These are phyloP conservation scores for Trachops cirrhosus DNA, from an alignment of 2,797 vertebrate genomes.

Conservation along the genomic window DNA sequence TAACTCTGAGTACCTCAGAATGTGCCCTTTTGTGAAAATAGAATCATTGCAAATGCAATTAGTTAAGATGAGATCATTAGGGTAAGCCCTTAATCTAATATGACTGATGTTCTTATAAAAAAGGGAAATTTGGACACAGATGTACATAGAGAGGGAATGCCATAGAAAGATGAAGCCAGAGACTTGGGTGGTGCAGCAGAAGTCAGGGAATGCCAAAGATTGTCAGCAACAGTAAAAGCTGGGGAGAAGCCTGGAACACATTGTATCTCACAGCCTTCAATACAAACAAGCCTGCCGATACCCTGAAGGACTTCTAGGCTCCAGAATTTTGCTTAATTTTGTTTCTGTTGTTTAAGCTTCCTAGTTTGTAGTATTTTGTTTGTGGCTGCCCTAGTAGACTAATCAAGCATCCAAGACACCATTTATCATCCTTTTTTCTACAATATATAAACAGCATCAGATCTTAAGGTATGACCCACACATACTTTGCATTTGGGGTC, in stretches of 20 bases:
- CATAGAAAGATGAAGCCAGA: background rate
- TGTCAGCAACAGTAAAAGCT: background rate
- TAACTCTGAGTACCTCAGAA: background rate
- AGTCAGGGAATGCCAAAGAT: background rate
- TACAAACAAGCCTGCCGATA: background rate
- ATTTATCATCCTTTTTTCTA: background rate
- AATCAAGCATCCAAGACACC: no score
- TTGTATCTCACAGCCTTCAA: background rate
- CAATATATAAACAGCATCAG: background rate
- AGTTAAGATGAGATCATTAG: background rate
- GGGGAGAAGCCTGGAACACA: fast-evolving
- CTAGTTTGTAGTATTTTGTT: background rate
- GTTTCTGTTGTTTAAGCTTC: background rate
- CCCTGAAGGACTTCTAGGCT: background rate
- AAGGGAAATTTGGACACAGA: background rate
- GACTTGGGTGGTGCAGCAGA: background rate
- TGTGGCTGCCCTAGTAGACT: background rate
- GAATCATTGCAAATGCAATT: background rate
- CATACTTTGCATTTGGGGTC: background rate
- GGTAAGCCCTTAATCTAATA: background rate
- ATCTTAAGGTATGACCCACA: background rate
- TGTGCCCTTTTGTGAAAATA: background rate
- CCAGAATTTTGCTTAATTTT: no score
- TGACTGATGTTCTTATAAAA: background rate
- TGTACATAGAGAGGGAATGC: fast-evolving